Percentiles rank a stretch among this genome's conserved stretches.
phyloP scores from a whole-genome alignment of 2,888 invertebrate species.

The Dromius quadrimaculatus region DNA sequence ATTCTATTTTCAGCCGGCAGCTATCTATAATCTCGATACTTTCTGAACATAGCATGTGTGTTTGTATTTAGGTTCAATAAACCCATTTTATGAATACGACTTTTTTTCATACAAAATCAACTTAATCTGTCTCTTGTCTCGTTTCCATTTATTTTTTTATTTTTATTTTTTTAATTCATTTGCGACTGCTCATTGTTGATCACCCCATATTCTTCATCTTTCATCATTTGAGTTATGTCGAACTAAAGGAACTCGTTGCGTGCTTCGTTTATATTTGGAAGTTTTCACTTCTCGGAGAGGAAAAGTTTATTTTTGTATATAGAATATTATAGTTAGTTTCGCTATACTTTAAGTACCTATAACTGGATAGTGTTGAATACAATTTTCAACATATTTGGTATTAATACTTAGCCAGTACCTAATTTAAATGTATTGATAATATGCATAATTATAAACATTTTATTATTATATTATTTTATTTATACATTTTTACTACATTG shows the following conservation, averaged over 20 bases:
- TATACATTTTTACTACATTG: constrained; percentile 61
- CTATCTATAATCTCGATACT: no score
- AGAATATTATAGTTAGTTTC: constrained; percentile 46
- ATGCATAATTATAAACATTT: constrained; percentile 52
- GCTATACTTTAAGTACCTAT: constrained; percentile 53
- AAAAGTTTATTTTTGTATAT: constrained; percentile 50
- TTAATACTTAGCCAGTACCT: constrained; percentile 62
- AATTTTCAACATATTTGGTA: constrained; percentile 60
- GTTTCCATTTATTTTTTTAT: constrained; percentile 7
- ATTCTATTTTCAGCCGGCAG: no score
- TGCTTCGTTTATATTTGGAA: constrained; percentile 36
- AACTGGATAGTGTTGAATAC: constrained; percentile 55
- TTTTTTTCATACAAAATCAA: constrained; percentile 5
- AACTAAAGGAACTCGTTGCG: constrained; percentile 21
- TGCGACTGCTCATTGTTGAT: neutral
- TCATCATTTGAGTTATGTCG: constrained; percentile 35
- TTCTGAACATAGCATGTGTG: neutral
- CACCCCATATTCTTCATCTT: constrained; percentile 29
- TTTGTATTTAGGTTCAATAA: constrained; percentile 17
- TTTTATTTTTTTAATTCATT: neutral
- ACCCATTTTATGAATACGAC: constrained; percentile 21
- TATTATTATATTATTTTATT: constrained; percentile 56
- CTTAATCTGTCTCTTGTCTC: constrained; percentile 22
- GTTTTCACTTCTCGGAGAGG: constrained; percentile 23
- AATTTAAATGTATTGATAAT: constrained; percentile 57